Evolutionary conservation across 23 tunicate genomes (phyloP), one percentile per base, ranked within the genome.

Genomic region (Clavelina lepadiformis): DNA sequence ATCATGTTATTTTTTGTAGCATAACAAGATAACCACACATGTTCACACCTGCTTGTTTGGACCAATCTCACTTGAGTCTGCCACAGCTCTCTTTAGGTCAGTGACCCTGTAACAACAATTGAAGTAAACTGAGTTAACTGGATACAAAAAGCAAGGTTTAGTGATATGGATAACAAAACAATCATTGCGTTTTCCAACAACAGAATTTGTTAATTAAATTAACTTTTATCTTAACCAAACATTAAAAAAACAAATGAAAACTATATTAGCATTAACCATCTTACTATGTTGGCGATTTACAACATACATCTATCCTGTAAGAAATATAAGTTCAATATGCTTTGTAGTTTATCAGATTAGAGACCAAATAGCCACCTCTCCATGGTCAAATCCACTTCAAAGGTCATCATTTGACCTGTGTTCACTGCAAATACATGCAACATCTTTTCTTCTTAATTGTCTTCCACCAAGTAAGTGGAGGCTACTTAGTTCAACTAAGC

Each of bases 391-490:
- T 51, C 54, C 35, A 78, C 85, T 28, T 86, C 95, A 49, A 78
- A 77, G 24, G 85, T 86, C 83, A 77, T 49, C 80, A 86, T 57
- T 22, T 65, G 77, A 55, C 85, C 95, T 22, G 64, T 69, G 24
- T 79, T 86, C 32, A 86, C 95, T 1, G 64, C 44, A 55, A 86
- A 86, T 6, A 86, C 95, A 86, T 86, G 95, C 79, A 86, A 56
- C 91, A 83, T 83, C 31, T 51, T 53, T 52, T 51, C 56, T 62
- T 46, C 47, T 25, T n/a, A 55, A 55, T 24, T 55, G 13, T 24
- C 63, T 70, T 70, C 49, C 63, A 53, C 73, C 28, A 33, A 13
- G n/a, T n/a, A n/a, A 19, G 46, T 61, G 67, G 50, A 61, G 67
- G 67, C 46, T 28, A 21, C 45, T 61, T 61, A 13, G 20, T 53